Conservation (phyloP, 2,888 invertebrate genomes). For the Parnassius apollo region DNA sequence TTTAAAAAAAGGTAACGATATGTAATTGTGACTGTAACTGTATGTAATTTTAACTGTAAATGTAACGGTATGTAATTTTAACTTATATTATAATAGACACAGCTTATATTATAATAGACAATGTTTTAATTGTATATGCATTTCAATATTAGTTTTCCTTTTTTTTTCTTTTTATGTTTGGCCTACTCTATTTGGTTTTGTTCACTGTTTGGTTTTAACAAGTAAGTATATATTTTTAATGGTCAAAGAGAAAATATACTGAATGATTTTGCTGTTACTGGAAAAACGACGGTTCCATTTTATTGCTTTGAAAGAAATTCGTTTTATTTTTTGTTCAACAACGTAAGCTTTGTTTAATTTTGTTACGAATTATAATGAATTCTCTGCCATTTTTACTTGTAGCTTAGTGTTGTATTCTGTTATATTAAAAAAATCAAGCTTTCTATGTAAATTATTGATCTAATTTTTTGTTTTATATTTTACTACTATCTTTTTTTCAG, state of each 20-base stretch:
- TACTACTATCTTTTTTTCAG: too few species aligned
- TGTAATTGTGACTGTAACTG: too few species aligned
- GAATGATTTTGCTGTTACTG: conserved; percentile 14
- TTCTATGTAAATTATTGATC: too few species aligned
- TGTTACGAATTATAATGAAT: neutral
- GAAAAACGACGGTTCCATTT: conserved; percentile 6
- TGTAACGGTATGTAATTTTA: too few species aligned
- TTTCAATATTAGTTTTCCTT: neutral
- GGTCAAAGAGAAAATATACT: conserved; percentile 12
- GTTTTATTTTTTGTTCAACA: neutral
- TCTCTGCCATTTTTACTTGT: too few species aligned
- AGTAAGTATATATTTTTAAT: conserved; percentile 7
- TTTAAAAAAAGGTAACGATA: too few species aligned
- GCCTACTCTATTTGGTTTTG: neutral
- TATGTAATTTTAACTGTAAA: too few species aligned
- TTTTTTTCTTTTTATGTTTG: neutral
- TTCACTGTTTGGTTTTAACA: conserved; percentile 4
- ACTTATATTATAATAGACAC: too few species aligned
- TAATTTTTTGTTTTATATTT: too few species aligned
- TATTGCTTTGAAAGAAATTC: conserved; percentile 14
- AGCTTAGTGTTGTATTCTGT: too few species aligned
- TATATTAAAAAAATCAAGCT: too few species aligned
- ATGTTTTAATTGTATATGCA: neutral
- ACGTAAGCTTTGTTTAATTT: neutral
- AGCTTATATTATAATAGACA: too few species aligned